Evolutionary conservation across 2,113 vertebrate genomes (phyloP).

Genomic region (Macroglossus sobrinus): DNA sequence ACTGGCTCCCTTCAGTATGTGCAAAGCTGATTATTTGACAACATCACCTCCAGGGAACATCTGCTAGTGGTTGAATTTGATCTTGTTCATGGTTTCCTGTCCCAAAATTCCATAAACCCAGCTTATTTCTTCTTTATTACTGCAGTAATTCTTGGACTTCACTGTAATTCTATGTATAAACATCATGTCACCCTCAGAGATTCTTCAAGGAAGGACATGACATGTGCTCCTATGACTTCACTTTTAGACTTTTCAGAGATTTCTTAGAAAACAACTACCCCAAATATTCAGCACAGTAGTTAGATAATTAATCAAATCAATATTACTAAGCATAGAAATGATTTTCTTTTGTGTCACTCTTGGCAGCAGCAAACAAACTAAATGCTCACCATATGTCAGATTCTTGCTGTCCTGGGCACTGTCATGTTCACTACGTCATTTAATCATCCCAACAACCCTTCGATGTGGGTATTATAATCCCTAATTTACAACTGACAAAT

Average conservation of each 20-base stretch:
- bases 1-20: neutral
- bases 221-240: neutral
- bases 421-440: neutral
- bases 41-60: neutral
- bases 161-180: slow-evolving; percentile 19
- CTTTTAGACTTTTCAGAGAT: neutral
- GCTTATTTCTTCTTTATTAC: slow-evolving; percentile 22
- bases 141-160: neutral
- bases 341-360: neutral
- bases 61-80: neutral
- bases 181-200: neutral
- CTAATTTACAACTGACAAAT: neutral
- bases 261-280: neutral
- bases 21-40: neutral
- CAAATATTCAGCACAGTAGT: neutral
- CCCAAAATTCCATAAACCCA: neutral
- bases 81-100: neutral
- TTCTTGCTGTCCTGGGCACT: neutral
- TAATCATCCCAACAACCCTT: slow-evolving; percentile 5
- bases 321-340: neutral
- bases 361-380: neutral
- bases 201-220: neutral
- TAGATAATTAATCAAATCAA: neutral
- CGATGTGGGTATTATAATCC: slow-evolving; percentile 36
- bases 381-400: neutral